Conservation (phyloP, 2,888 invertebrate species). For the Acleris laterana region DNA sequence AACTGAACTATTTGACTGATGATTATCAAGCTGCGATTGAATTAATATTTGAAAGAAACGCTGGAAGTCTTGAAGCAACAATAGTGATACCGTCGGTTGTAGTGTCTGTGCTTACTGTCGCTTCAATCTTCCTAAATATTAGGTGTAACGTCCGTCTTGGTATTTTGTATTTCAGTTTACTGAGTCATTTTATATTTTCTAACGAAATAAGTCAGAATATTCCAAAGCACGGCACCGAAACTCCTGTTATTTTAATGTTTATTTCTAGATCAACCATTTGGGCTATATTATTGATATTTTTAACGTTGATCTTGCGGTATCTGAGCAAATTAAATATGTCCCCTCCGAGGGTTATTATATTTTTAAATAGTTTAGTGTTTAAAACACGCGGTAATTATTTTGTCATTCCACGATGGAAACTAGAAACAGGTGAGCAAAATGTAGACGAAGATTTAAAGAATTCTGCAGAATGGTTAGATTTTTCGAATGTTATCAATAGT, state of each 20-base stretch:
- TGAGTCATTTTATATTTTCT: conserved; percentile 20
- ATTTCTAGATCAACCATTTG: conserved; percentile 37
- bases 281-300: conserved; percentile 44
- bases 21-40: conserved; percentile 14
- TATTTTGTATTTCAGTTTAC: conserved; percentile 18
- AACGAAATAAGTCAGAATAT: conserved; percentile 14
- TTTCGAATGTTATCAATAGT: conserved; percentile 50
- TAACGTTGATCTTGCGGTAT: conserved; percentile 47
- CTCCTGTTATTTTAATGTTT: conserved; percentile 25
- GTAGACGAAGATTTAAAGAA: conserved; percentile 32
- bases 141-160: conserved; percentile 12
- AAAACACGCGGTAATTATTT: conserved; percentile 43
- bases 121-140: conserved; percentile 2
- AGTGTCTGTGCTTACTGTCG: conserved; percentile 7
- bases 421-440: conserved; percentile 23
- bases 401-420: conserved; percentile 48
- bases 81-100: conserved; percentile 17
- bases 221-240: conserved; percentile 27
- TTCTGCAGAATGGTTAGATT: conserved; percentile 49
- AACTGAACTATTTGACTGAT: conserved; percentile 1
- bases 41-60: conserved; percentile 22
- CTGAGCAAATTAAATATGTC: conserved; percentile 41
- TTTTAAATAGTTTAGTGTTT: conserved; percentile 47
- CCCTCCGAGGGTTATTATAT: conserved; percentile 45
- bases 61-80: conserved; percentile 20